Conservation (phyloP, 30 jellyfish, hydroid and myxozoan species). For the Hydractinia echinata region DNA sequence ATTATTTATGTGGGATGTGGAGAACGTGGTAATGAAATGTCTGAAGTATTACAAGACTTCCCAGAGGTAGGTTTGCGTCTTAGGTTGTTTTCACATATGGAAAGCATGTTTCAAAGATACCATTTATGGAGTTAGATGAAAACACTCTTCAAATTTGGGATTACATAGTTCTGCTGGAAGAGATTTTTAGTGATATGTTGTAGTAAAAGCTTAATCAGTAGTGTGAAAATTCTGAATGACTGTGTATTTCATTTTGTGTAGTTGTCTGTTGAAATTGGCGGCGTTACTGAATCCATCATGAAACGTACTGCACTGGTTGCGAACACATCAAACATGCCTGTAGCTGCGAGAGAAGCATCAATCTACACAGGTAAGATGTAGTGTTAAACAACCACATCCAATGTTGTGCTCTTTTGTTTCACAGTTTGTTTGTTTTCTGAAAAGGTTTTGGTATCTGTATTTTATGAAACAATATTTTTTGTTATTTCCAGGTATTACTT, state of each 20-base stretch:
- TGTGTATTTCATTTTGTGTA: neutral
- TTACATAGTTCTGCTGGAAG: too few species aligned
- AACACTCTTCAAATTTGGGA: too few species aligned
- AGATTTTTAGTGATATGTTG: too few species aligned
- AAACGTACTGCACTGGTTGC: conserved; percentile 99
- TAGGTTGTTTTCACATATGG: neutral
- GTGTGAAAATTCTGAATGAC: too few species aligned
- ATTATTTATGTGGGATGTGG: conserved; percentile 99
- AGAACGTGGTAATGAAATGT: conserved; percentile 99
- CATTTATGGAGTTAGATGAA: too few species aligned
- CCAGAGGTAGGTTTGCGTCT: conserved; percentile 66
- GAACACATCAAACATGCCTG: conserved; percentile 99
- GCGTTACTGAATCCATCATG: conserved; percentile 97
- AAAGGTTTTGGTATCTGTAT: neutral
- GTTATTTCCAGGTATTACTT: conserved; percentile 67
- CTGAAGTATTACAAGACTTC: conserved; percentile 98
- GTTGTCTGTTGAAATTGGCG: conserved; percentile 95
- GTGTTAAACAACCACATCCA: neutral
- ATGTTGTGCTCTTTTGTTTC: neutral
- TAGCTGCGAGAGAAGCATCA: conserved; percentile 99
- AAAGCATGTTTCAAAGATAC: neutral
- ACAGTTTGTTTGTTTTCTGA: neutral
- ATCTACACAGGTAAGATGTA: conserved; percentile 83
- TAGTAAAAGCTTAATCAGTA: too few species aligned
- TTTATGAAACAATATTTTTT: neutral